Percentiles rank a stretch among this genome's conserved stretches.
Conservation (phyloP, 2,888 invertebrate genomes). For the Lysandra coridon region DNA sequence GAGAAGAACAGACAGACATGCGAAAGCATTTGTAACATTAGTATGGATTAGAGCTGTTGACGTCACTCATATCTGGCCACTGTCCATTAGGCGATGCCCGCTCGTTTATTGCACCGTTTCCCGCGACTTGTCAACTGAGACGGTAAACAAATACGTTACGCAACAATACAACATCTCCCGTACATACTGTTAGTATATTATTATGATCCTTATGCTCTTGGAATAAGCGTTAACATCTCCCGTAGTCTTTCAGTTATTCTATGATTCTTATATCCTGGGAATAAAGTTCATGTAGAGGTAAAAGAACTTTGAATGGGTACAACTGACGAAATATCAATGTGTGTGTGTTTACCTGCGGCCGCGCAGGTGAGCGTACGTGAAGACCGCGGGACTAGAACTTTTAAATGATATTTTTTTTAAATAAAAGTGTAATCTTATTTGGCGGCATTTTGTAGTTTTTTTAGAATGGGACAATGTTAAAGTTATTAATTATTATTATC, state of each 20-base stretch:
- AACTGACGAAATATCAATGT: constrained; percentile 41
- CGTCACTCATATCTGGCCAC: neutral
- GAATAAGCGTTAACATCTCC: too few relatives aligned
- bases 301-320: constrained; percentile 30
- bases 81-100: neutral
- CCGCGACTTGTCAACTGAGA: constrained; percentile 3
- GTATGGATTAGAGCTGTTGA: too few relatives aligned
- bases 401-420: neutral
- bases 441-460: too few relatives aligned
- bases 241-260: too few relatives aligned
- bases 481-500: too few relatives aligned
- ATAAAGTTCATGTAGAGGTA: neutral
- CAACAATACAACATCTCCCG: constrained; percentile 34
- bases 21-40: too few relatives aligned
- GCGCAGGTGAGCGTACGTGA: constrained; percentile 49
- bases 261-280: too few relatives aligned
- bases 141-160: constrained; percentile 36
- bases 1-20: too few relatives aligned
- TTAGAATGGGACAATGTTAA: too few relatives aligned
- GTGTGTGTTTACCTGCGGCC: constrained; percentile 47
- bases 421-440: too few relatives aligned
- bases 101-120: neutral
- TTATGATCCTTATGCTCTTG: too few relatives aligned
- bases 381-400: constrained; percentile 35
- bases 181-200: too few relatives aligned